A percentile compares a stretch with the other conserved stretches of the same genome.
phyloP scores from a whole-genome alignment of 2,113 vertebrate species.

The Ivindomyrus marchei region DNA sequence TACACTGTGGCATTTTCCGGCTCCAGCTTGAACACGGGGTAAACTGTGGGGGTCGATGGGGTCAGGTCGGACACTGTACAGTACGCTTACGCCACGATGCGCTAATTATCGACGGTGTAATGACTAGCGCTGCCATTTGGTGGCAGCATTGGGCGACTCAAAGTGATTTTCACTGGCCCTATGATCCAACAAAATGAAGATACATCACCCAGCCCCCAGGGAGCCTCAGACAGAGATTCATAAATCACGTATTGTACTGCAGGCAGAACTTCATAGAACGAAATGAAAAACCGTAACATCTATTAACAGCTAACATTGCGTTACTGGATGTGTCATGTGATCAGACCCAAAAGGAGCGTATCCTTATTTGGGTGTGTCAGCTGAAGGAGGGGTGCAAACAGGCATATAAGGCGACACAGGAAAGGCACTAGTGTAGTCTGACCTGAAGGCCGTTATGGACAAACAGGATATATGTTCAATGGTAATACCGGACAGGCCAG shows the following conservation, averaged over 20 bases:
- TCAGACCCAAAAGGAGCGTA: background rate
- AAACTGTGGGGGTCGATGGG: constrained; percentile 58
- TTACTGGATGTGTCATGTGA: background rate
- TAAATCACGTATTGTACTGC: background rate
- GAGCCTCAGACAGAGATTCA: background rate
- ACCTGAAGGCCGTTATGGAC: background rate
- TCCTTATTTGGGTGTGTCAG: background rate
- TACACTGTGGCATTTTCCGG: constrained; percentile 90
- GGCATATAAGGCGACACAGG: background rate
- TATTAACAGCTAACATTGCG: background rate
- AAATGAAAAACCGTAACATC: background rate
- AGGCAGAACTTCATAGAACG: background rate
- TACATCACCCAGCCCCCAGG: background rate
- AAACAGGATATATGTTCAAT: background rate
- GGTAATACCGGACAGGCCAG: background rate
- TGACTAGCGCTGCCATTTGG: background rate
- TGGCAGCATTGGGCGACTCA: background rate
- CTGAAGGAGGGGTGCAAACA: background rate
- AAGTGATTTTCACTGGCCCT: background rate
- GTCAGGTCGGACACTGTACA: background rate
- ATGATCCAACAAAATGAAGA: background rate
- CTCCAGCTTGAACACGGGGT: constrained; percentile 80
- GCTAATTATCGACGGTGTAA: background rate
- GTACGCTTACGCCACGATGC: background rate
- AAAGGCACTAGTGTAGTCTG: background rate